Base-by-base conservation (phyloP, 2,797 vertebrate genomes). In the Gymnoscopelus microlampas region DNA sequence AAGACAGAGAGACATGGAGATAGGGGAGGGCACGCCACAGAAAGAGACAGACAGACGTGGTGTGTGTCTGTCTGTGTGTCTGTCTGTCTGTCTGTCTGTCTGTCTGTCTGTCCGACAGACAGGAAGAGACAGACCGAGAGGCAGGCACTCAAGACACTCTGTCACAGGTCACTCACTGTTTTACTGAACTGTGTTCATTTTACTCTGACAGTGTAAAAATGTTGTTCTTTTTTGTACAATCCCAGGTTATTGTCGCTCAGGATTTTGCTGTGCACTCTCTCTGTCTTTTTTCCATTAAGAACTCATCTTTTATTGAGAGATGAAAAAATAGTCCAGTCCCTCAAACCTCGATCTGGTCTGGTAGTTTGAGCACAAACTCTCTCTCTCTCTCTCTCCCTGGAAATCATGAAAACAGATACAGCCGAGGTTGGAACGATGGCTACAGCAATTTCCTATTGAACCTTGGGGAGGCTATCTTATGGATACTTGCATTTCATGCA, bases 251-350 rank as follows among this genome's bases (percentile, higher is more conserved):
- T 8, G 39, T 6, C 1, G 39, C 39, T 9, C 7, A 39, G 8
- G 39, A 39, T 39, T 6, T 39, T 39, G 1, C 39, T 39, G 39
- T 8, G 39, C 54, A 53, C 59, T 60, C 68, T 60, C 54, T 32
- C 70, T 73, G 60, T 53, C 61, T 68, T 39, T 39, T 6, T 77
- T 83, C 83, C 79, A 85, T 88, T 89, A 86, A 81, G 86, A 82
- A 59, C 80, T 84, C 81, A 86, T 87, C 67, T 89, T 82, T 88
- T 86, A 84, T 87, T 90, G 86, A 86, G 86, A 79, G 77, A 81
- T 80, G 85, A 84, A 77, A 80, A 82, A 78, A 88, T 76, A 72
- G 70, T 66, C 82, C 73, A 74, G 49, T 79, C 83, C 19, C 69
- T 73, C 32, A 79, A 77, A 85, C 80, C 78, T 84, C 79, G 84